phyloP scores from a whole-genome alignment of 2,888 invertebrate genomes.

The Notodonta ziczac region DNA sequence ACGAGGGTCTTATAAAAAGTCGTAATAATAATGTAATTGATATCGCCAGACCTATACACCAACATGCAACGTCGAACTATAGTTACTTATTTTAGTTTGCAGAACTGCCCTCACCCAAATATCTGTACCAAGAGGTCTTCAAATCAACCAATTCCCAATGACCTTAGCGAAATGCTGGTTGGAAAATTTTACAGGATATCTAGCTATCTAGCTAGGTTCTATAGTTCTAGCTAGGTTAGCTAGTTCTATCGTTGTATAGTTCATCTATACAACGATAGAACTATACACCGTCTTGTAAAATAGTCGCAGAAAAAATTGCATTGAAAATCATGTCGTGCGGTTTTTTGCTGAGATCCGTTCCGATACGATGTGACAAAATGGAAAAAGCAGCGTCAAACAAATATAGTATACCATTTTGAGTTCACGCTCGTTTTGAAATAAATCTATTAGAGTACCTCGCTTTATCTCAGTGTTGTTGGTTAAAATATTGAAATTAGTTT shows the following conservation, averaged over 20 bases:
- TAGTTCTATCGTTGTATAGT: too few relatives aligned
- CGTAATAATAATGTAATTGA: too few relatives aligned
- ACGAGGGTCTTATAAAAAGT: not conserved
- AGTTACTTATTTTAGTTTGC: too few relatives aligned
- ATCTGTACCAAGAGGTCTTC: too few relatives aligned
- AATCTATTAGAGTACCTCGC: not conserved
- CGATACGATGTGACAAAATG: not conserved
- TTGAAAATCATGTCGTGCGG: not conserved
- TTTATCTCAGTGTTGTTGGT: not conserved
- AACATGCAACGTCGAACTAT: too few relatives aligned
- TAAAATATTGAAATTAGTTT: not conserved
- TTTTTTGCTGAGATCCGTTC: not conserved
- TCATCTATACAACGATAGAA: not conserved
- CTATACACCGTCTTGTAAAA: not conserved
- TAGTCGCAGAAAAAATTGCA: not conserved
- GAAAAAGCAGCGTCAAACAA: not conserved
- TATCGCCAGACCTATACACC: not conserved
- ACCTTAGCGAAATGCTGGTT: too few relatives aligned
- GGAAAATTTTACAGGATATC: too few relatives aligned
- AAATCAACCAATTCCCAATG: too few relatives aligned
- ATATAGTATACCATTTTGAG: constrained; percentile 5
- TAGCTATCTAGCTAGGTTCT: too few relatives aligned
- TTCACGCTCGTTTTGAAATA: not conserved
- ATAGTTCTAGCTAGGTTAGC: too few relatives aligned
- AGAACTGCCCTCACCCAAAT: too few relatives aligned